Evolutionary conservation across 2,888 invertebrate species (phyloP), one percentile per base, ranked within the genome.

Genomic region (Horisme vitalbata): DNA sequence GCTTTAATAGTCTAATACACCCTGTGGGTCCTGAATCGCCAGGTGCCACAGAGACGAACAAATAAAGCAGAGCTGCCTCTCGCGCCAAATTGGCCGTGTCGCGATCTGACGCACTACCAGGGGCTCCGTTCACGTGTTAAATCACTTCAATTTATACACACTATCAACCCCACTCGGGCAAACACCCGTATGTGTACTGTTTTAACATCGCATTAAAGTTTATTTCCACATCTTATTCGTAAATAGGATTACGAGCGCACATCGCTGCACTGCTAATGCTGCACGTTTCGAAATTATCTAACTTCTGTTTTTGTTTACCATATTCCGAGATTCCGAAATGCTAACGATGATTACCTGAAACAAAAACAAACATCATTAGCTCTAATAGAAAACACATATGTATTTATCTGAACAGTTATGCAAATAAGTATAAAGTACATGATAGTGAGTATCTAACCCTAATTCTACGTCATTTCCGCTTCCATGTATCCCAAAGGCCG

Each of bases 81-180:
- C 76, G 70, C 71, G 75, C 83, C 80, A 86, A 87, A 87, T 86
- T 86, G 83, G 70, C 84, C 83, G 78, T 83, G 79, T 80, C 76
- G 71, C 77, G 74, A 83, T 79, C 77, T 72, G 70, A 70, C 75
- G 75, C 82, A 85, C 83, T 79, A 73, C 79, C 81, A 83, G 67
- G 83, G 83, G 71, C 64, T 78, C 79, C 64, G 64, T 62, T 83
- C 84, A 79, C 75, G 79, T 80, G 79, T 79, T 68, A 86, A 86
- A 87, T 82, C 83, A 75, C 77, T 75, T 68, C 75, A 77, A 81
- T 80, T 80, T 79, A 79, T 52, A 56, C 44, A 58, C 54, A 78
- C 75, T 71, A 71, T 68, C 68, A 74, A 71, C 71, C 68, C 45
- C 15, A 43, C 44, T 45, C 48, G 27, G 67, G 69, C 71, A 70